Evolutionary conservation across 2,113 vertebrate species (phyloP).

Genomic region (Cyanoderma ruficeps): DNA sequence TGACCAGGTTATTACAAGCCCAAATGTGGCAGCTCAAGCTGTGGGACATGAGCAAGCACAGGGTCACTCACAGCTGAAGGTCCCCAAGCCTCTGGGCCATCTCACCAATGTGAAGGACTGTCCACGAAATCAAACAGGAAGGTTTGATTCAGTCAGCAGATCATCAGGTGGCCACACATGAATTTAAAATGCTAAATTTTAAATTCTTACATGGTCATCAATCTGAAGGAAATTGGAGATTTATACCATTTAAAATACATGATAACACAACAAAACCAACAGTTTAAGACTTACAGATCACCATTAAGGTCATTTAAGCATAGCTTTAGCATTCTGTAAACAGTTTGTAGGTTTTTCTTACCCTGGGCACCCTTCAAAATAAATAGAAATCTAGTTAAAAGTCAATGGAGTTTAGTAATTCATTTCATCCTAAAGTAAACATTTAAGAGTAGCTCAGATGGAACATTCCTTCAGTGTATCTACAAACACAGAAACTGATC

Average conservation of each 20-base stretch:
- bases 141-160: neutral
- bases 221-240: neutral
- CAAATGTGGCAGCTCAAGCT: neutral
- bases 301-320: neutral
- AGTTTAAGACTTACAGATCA: neutral
- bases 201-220: neutral
- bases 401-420: neutral
- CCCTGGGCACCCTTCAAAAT: neutral
- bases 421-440: neutral
- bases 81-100: neutral
- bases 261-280: neutral
- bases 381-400: constrained; percentile 10
- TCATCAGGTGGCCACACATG: neutral
- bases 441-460: neutral
- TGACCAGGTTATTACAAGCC: neutral
- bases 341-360: neutral
- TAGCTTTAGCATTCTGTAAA: neutral
- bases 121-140: neutral
- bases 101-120: neutral
- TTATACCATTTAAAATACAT: neutral
- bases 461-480: neutral
- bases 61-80: neutral
- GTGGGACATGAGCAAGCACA: neutral
- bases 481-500: neutral
- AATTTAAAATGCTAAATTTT: neutral